These are phyloP conservation scores for Sebastes paucispinis DNA, from an alignment of 2,797 vertebrate genomes.

Conservation along the genomic window DNA sequence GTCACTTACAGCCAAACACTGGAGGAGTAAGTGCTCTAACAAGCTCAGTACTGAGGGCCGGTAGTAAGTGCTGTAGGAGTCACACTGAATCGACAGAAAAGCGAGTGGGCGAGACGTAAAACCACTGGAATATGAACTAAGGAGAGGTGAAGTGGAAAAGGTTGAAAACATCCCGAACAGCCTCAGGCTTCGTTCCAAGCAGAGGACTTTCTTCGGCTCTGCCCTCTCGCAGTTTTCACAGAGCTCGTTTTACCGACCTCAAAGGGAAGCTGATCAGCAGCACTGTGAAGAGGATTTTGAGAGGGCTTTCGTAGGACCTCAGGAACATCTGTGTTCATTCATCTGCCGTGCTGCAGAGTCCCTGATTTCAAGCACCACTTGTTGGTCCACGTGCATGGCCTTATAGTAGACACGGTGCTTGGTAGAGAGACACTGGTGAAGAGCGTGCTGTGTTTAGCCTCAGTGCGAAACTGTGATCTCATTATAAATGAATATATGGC, in stretches of 20 bases:
- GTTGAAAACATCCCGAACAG: background rate
- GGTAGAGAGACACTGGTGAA: background rate
- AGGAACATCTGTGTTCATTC: slow-evolving; percentile 16
- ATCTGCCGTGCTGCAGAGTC: background rate
- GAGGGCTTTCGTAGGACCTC: background rate
- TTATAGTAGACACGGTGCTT: background rate
- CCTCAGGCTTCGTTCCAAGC: background rate
- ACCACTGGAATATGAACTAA: slow-evolving; percentile 13
- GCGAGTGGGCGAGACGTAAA: background rate
- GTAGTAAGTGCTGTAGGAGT: background rate
- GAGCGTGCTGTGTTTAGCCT: background rate
- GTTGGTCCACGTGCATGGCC: background rate
- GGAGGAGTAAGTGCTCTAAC: background rate
- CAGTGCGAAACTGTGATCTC: background rate
- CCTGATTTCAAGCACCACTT: background rate
- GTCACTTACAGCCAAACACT: background rate
- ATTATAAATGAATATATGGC: background rate
- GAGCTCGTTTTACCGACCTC: background rate
- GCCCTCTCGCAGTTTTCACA: background rate
- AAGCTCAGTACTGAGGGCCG: background rate
- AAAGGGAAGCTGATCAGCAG: background rate
- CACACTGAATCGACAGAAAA: background rate
- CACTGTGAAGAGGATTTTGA: background rate
- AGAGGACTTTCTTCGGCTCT: background rate
- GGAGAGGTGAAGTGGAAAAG: background rate